A percentile compares a stretch with the other conserved stretches of the same genome.
phyloP scores from a whole-genome alignment of 2,797 vertebrate species.

The Channallabes apus region DNA sequence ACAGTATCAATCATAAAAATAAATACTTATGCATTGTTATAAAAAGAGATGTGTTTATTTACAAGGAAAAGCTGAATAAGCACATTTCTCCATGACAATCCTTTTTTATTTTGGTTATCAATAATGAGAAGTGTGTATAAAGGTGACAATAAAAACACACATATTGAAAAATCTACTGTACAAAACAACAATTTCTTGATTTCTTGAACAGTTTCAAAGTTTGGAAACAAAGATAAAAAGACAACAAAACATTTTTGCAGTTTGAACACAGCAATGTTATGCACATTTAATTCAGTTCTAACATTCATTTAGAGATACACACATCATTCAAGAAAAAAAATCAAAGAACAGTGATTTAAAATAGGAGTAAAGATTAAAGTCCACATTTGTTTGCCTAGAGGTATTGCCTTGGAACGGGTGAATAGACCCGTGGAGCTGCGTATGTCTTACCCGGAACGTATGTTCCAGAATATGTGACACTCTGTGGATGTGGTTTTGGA shows the following conservation, averaged over 20 bases:
- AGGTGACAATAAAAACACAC: neutral
- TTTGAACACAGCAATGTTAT: neutral
- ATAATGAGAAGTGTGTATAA: neutral
- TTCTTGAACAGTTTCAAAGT: neutral
- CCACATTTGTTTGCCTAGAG: constrained; percentile 49
- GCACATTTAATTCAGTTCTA: constrained; percentile 10
- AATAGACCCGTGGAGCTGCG: constrained; percentile 54
- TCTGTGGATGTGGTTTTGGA: constrained; percentile 63
- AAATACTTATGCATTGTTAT: neutral
- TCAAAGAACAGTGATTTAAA: constrained; percentile 2
- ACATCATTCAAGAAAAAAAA: constrained; percentile 1
- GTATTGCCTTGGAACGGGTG: constrained; percentile 58
- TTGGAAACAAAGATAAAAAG: neutral
- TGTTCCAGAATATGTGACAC: constrained; percentile 57
- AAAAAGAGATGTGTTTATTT: neutral
- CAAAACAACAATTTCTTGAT: neutral
- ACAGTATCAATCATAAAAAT: neutral
- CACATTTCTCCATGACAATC: neutral
- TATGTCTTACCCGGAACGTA: constrained; percentile 67
- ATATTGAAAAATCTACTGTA: neutral
- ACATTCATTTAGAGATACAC: neutral
- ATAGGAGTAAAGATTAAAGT: constrained; percentile 47
- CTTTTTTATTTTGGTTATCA: neutral
- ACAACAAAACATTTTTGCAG: neutral
- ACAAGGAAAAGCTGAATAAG: neutral